Percentiles rank a stretch among this genome's conserved stretches.
These are phyloP conservation scores for Listrodromus nycthemerus DNA, from an alignment of 2,888 invertebrate species.

Conservation along the genomic window DNA sequence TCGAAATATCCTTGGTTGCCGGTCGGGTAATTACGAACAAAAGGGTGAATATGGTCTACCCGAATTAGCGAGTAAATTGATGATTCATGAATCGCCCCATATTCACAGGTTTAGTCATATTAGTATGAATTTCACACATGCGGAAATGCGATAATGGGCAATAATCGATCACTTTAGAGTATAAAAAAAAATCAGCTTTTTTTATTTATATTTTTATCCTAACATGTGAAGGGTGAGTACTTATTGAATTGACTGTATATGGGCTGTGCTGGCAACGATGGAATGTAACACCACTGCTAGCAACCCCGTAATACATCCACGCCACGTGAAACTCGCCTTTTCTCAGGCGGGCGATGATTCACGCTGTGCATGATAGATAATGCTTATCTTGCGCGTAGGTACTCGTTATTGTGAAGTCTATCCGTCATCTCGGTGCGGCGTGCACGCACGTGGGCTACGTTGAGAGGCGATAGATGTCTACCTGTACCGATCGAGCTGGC, in stretches of 20 bases:
- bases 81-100: too few species aligned
- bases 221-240: not conserved
- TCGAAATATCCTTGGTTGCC: not conserved
- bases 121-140: too few species aligned
- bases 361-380: constrained; percentile 62
- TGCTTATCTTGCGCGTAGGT: constrained; percentile 47
- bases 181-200: too few species aligned
- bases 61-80: too few species aligned
- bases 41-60: too few species aligned
- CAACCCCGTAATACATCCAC: constrained; percentile 18
- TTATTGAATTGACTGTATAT: constrained; percentile 10
- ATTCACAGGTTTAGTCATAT: too few species aligned
- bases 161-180: too few species aligned
- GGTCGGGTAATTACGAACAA: not conserved
- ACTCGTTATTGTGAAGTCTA: constrained; percentile 48
- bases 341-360: constrained; percentile 71
- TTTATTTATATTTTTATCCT: not conserved
- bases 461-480: not conserved
- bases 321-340: constrained; percentile 46
- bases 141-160: too few species aligned
- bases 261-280: constrained; percentile 39
- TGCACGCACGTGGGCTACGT: constrained; percentile 31
- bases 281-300: constrained; percentile 9
- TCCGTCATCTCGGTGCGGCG: constrained; percentile 34
- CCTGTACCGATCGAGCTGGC: not conserved